Base-by-base conservation (phyloP, 2,113 vertebrate species). In the Percopsis transmontana region DNA sequence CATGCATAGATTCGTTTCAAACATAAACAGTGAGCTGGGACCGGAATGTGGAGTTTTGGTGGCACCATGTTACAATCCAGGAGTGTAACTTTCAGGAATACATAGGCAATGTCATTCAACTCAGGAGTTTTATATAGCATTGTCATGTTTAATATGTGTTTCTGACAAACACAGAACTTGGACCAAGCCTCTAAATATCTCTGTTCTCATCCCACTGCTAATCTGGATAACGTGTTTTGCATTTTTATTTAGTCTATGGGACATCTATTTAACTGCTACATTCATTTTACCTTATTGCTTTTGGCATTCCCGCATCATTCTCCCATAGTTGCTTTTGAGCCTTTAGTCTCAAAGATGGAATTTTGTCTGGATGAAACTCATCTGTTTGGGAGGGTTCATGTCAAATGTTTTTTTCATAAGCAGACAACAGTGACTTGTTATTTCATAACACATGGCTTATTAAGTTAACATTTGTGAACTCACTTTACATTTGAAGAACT, bases 281-380 rank as follows among this genome's bases (percentile, higher is more conserved):
- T 44, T 58, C 73, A 57, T 66, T 70, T 77, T 47, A 62, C 47
- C 14, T 19, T 64, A 60, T 77, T 75, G 60, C 65, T 56, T 42
- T 80, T 80, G 85, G 71, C 77, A 68, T 18, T 3, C 5, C 18
- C 0, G 33, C 42, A 64, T 20, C 61, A 81, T 76, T 76, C 41
- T 58, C 71, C 39, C 20, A 5, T 23, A 38, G 24, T 21, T 21
- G 51, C 48, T 41, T 14, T 33, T 55, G 67, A 51, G 1, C 50
- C 41, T 45, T 60, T 15, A 20, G 27, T 71, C 68, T 71, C 1
- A 13, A 58, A 62, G 24, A 20, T 21, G 16, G 19, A 64, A 53
- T 62, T 72, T 23, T 45, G 20, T 69, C 44, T 23, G 23, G 62
- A 21, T 33, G 27, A 33, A 33, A 33, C 27, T 33, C 27, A 33